phyloP scores from a whole-genome alignment of 2,888 invertebrate genomes.

The Rotaria magnacalcarata region DNA sequence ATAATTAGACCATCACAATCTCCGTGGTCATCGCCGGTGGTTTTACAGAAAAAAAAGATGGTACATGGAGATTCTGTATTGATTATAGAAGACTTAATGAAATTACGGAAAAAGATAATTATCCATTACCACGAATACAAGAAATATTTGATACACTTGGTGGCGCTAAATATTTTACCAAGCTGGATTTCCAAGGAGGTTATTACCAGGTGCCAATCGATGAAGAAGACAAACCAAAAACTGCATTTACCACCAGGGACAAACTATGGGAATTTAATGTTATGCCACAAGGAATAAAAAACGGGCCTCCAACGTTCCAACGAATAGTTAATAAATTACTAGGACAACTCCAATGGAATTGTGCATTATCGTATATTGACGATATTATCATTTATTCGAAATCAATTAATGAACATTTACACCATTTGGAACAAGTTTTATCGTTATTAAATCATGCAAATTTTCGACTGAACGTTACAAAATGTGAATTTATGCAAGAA shows the following conservation, averaged over 20 bases:
- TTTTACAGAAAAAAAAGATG: not conserved
- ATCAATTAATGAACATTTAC: not conserved
- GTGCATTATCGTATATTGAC: not conserved
- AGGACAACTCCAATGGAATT: not conserved
- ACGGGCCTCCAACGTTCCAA: not conserved
- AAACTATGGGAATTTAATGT: not conserved
- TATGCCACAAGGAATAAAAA: not conserved
- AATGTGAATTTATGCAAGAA: conserved; percentile 3
- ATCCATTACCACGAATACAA: not conserved
- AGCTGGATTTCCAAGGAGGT: not conserved
- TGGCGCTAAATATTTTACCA: not conserved
- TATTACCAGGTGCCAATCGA: not conserved
- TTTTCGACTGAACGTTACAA: conserved; percentile 10
- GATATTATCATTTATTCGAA: not conserved
- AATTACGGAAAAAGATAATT: not conserved
- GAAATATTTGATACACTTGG: not conserved
- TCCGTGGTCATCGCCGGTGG: not conserved
- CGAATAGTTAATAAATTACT: not conserved
- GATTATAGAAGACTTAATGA: not conserved
- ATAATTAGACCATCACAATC: not conserved
- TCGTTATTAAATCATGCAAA: not conserved
- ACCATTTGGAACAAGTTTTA: not conserved
- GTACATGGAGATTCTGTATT: not conserved
- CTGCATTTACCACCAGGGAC: not conserved
- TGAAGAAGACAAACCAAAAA: not conserved